Conservation (phyloP, 2,797 vertebrate species). For the Takifugu rubripes region DNA sequence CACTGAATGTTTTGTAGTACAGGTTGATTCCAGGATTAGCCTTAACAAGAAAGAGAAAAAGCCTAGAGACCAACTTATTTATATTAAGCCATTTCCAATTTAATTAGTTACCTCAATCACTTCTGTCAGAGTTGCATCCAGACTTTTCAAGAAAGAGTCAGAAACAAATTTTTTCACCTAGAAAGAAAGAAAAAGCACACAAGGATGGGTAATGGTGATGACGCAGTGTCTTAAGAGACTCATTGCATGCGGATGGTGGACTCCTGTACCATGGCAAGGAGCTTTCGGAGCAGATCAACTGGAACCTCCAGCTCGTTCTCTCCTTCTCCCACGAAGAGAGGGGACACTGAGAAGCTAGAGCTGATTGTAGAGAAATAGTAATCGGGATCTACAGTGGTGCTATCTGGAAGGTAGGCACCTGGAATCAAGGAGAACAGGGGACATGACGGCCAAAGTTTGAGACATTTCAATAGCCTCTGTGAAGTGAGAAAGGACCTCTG, state of each 20-base stretch:
- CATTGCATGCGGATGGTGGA: neutral
- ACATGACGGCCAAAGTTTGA: neutral
- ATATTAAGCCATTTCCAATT: neutral
- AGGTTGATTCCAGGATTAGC: slow-evolving; percentile 76
- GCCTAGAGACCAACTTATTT: slow-evolving; percentile 21
- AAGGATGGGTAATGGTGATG: neutral
- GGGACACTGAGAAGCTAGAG: slow-evolving; percentile 94
- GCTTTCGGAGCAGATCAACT: slow-evolving; percentile 82
- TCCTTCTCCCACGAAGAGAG: slow-evolving; percentile 81
- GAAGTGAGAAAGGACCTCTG: no score
- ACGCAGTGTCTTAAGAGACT: neutral
- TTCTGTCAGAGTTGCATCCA: slow-evolving; percentile 80
- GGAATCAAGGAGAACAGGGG: slow-evolving; percentile 1
- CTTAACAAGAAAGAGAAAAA: slow-evolving; percentile 64
- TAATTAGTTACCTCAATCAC: slow-evolving; percentile 78
- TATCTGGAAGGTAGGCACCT: slow-evolving; percentile 87
- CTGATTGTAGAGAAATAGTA: slow-evolving; percentile 93
- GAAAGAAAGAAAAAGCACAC: neutral
- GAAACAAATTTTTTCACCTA: slow-evolving; percentile 90
- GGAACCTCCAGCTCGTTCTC: slow-evolving; percentile 86
- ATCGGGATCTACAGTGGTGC: slow-evolving; percentile 82
- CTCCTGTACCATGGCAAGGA: slow-evolving; percentile 83
- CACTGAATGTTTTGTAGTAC: slow-evolving; percentile 89
- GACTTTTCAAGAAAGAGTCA: slow-evolving; percentile 83
- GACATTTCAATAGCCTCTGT: no score